These are phyloP conservation scores for Bilobella aurantiaca DNA, from an alignment of 1,140 invertebrate species.

Conservation along the genomic window DNA sequence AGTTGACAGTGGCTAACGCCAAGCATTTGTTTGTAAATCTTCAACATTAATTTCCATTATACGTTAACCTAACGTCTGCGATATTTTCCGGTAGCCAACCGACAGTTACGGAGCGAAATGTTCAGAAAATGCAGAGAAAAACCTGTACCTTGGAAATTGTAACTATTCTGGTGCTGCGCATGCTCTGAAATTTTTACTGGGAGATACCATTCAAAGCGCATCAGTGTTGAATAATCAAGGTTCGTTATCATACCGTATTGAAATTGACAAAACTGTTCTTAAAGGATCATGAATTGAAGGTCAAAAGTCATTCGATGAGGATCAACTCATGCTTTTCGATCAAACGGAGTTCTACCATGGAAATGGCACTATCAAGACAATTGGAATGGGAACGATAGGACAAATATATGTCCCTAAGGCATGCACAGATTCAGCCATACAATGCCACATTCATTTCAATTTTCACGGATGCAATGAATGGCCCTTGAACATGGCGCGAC, in stretches of 20 bases:
- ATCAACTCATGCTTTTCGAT: conserved; percentile 2
- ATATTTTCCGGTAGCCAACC: neutral
- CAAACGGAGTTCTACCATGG: conserved; percentile 23
- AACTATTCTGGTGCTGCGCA: neutral
- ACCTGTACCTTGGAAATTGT: neutral
- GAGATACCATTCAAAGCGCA: neutral
- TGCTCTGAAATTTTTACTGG: neutral
- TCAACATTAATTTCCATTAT: neutral
- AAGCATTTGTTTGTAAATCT: conserved; percentile 24
- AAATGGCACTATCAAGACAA: neutral
- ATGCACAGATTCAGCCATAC: neutral
- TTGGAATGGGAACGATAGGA: conserved; percentile 17
- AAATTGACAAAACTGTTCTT: too few relatives aligned
- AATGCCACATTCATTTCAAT: conserved; percentile 20
- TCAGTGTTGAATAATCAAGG: neutral
- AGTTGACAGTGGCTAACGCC: conserved; percentile 11
- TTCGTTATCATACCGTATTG: too few relatives aligned
- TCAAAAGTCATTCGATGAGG: neutral
- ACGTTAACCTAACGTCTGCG: neutral
- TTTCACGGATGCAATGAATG: conserved; percentile 24
- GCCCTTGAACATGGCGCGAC: neutral
- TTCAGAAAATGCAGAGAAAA: conserved; percentile 5
- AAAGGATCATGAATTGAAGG: too few relatives aligned
- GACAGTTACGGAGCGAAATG: neutral
- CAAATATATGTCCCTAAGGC: conserved; percentile 18